Evolutionary conservation across 37 sponge, comb jelly and placozoan genomes (phyloP).

Genomic region (Diacarnus erythraeanus): DNA sequence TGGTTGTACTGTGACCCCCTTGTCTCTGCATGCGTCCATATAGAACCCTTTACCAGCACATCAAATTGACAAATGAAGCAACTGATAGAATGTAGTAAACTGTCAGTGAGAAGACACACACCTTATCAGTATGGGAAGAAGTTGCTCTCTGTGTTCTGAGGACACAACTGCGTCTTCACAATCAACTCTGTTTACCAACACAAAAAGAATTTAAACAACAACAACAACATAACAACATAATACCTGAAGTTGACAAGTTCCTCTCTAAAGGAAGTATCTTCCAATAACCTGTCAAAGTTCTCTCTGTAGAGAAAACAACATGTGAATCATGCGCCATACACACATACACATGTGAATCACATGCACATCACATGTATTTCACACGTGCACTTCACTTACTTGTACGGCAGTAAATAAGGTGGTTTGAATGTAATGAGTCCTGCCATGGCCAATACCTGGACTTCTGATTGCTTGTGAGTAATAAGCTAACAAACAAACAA

Average conservation of each 20-base stretch:
- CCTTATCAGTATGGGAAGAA: constrained; percentile 76
- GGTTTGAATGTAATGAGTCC: constrained; percentile 71
- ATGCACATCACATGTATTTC: background rate
- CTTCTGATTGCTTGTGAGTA: constrained; percentile 59
- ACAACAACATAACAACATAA: too few relatives aligned
- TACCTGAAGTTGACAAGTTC: constrained; percentile 68
- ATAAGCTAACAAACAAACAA: constrained; percentile 58
- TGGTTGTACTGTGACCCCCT: constrained; percentile 26
- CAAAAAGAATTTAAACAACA: too few relatives aligned
- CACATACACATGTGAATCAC: background rate
- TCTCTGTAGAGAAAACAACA: constrained; percentile 36
- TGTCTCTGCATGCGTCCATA: constrained; percentile 76
- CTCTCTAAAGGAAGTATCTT: constrained; percentile 68
- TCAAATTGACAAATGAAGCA: constrained; percentile 14
- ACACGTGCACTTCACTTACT: constrained; percentile 21
- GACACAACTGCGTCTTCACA: constrained; percentile 52
- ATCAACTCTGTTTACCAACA: constrained; percentile 46
- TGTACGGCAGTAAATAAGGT: constrained; percentile 60
- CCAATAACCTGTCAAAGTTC: constrained; percentile 58
- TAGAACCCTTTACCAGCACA: too few relatives aligned
- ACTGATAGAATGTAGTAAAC: background rate
- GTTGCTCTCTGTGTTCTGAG: constrained; percentile 51
- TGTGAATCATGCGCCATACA: background rate
- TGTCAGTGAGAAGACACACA: constrained; percentile 14
- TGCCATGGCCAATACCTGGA: constrained; percentile 77